Evolutionary conservation across 2,113 vertebrate species (phyloP).

Genomic region (Corythoichthys intestinalis): DNA sequence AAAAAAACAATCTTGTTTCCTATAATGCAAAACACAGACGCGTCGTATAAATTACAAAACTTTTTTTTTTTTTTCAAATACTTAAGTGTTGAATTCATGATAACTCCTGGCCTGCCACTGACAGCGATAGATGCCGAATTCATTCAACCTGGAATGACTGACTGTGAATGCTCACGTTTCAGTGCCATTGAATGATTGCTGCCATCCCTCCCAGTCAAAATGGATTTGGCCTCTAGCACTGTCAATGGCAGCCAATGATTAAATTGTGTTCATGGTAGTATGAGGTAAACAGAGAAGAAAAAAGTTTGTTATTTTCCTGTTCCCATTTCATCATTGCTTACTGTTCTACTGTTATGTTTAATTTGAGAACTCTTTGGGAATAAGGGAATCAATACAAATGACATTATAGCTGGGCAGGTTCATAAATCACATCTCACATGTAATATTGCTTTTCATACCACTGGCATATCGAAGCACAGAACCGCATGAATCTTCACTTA

Average conservation of each 20-base stretch:
- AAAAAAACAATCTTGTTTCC: too few species aligned
- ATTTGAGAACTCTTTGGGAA: conserved; percentile 46
- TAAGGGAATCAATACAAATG: conserved; percentile 75
- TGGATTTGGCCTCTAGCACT: neutral
- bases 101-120: too few species aligned
- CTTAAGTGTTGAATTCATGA: too few species aligned
- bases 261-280: neutral
- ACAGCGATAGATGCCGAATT: too few species aligned
- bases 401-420: conserved; percentile 69
- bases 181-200: too few species aligned
- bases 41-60: too few species aligned
- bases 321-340: conserved; percentile 11
- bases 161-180: too few species aligned
- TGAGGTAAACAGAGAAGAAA: neutral
- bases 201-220: too few species aligned
- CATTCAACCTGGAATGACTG: too few species aligned
- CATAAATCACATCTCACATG: conserved; percentile 67
- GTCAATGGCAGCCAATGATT: neutral
- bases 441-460: conserved; percentile 62
- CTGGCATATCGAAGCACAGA: conserved; percentile 33
- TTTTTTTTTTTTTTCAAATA: too few species aligned
- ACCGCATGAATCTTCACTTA: conserved; percentile 47
- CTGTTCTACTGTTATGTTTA: conserved; percentile 2
- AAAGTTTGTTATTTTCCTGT: neutral
- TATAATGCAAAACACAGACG: too few species aligned